Base-by-base conservation (phyloP, 1,140 invertebrate species). In the Luehdorfia chinensis region DNA sequence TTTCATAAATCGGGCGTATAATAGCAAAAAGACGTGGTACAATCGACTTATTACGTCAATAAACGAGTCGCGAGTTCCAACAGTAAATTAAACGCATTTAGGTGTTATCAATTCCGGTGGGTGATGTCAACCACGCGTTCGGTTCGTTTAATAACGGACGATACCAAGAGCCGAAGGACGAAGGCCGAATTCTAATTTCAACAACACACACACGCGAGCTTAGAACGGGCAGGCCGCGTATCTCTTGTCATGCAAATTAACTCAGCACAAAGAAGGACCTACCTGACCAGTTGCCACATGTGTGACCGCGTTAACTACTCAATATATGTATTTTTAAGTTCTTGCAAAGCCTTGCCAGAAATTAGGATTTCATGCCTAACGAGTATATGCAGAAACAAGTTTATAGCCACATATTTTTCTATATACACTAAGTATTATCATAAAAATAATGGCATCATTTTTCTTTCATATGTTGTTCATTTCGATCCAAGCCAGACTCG, bases 241-340 rank as follows among this genome's bases (percentile, higher is more conserved):
- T 36, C 33, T 16, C 18, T 36, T 36, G 18, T 36, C 33, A 21
- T 36, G 33, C 33, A 36, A 36, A 36, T 36, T 36, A 36, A 18
- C 15, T 36, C 19, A 6, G 33, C 33, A 36, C 33, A 36, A 36
- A 36, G n/a, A n/a, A n/a, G 11, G 33, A 36, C 33, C 33, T 36
- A 36, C 33, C 33, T 36, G 33, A 36, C 33, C 33, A 18, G n/a
- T 36, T 9, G 27, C 27, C 6, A 36, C 18, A 21, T 16, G 32
- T 32, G n/a, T n/a, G n/a, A n/a, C 3, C 27, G 27, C n/a, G 4
- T 4, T 32, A 15, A 34, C 4, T 5, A n/a, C 4, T n/a, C 33
- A 36, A 19, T 36, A 36, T 36, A 36, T 21, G 33, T 21, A 21
- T 21, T 36, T 21, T 36, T 36, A 21, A 23, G 19, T 21, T 36